Evolutionary conservation across 2,888 invertebrate genomes (phyloP), one percentile per base, ranked within the genome.

Genomic region (Meliscaeva auricollis): DNA sequence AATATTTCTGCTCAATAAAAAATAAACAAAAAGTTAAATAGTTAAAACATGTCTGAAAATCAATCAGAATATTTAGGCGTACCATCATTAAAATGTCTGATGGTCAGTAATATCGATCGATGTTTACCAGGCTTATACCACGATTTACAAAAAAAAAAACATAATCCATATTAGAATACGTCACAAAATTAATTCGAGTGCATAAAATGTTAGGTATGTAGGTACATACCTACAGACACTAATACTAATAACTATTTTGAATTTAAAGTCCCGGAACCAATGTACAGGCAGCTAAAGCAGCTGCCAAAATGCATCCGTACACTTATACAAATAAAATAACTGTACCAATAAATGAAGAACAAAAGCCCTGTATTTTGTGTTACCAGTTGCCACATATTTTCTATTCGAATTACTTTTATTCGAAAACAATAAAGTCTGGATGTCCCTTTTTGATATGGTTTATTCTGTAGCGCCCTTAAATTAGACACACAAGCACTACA

Each of bases 341-440:
- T n/a, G 7, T 20, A 35, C 58, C 4, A 60, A 38, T 7, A 9
- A 38, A 60, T n/a, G n/a, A 9, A n/a, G 1, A 41, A 60, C 22
- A 41, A 20, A 13, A 60, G 38, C 13, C 60, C 11, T 20, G 11
- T 56, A 35, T 17, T 20, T 48, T 20, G 30, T 35, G 11, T 41
- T n/a, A n/a, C n/a, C n/a, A n/a, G 7, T 41, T 41, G 38, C 4
- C 38, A 60, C 13, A 41, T n/a, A n/a, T 41, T 62, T 62, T 60
- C n/a, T 20, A 22, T 62, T 41, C 20, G 5, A 62, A 62, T 26
- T 26, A 22, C 22, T 48, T 52, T 54, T 78, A 54, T 68, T 38
- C 30, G 38, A 72, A 70, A 38, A 66, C 38, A 70, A 64, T 64
- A 52, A 62, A 54, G 52, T 64, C 44, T 30, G 46, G 46, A 54